Percentiles rank a stretch among this genome's conserved stretches.
Evolutionary conservation across 1,140 invertebrate genomes (phyloP).

Genomic region (Bombus balteatus): DNA sequence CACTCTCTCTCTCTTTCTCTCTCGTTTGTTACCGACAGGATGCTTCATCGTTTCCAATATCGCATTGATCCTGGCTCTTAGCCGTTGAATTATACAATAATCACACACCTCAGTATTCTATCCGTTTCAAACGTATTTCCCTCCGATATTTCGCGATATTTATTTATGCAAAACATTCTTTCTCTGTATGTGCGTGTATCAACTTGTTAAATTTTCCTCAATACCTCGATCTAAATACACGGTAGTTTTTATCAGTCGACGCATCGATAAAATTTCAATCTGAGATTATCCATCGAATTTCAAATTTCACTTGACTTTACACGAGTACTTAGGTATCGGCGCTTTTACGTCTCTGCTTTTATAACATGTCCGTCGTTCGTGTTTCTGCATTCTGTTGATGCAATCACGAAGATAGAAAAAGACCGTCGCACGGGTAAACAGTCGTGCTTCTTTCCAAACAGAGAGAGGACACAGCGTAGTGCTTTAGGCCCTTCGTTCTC

Average conservation of each 20-base stretch:
- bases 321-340: neutral
- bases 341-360: conserved; percentile 4
- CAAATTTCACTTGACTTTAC: neutral
- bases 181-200: neutral
- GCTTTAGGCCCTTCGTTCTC: conserved; percentile 12
- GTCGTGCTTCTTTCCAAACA: conserved; percentile 46
- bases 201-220: neutral
- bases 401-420: conserved; percentile 25
- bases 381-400: conserved; percentile 33
- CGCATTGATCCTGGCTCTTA: conserved; percentile 28
- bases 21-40: conserved; percentile 22
- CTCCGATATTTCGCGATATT: neutral
- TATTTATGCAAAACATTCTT: neutral
- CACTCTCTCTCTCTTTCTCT: neutral
- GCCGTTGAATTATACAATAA: conserved; percentile 1
- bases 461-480: conserved; percentile 5
- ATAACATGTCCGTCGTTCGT: neutral
- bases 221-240: neutral
- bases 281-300: neutral
- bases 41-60: conserved; percentile 40
- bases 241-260: neutral
- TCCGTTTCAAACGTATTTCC: neutral
- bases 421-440: conserved; percentile 28
- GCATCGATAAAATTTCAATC: neutral
- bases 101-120: neutral